Evolutionary conservation across 2,888 invertebrate genomes (phyloP), one percentile per base, ranked within the genome.

Genomic region (Watsonalla binaria): DNA sequence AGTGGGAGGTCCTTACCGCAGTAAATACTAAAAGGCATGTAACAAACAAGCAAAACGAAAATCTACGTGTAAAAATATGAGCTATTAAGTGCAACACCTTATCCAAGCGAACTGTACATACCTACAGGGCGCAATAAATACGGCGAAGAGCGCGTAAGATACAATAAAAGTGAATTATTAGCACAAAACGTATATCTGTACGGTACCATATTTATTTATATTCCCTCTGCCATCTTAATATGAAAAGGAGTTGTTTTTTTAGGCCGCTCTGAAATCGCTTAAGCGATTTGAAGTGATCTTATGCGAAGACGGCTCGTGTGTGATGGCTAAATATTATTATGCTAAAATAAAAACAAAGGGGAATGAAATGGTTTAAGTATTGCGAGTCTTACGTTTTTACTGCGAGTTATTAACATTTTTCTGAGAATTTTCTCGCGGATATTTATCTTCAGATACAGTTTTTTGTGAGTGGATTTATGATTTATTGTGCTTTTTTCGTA

Each of bases 121-220:
- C 76, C 74, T 75, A 76, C 78, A 87, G 87, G 14, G 86, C 84
- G 84, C 81, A 76, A 89, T 89, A 89, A 89, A 89, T 87, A 88
- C 75, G 76, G 82, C 78, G 82, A 85, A 87, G 84, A 86, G 86
- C 85, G 86, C 80, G 84, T 85, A 83, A 86, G 86, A 86, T 86
- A 89, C 83, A 87, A 89, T 89, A 89, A 89, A 90, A 88, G 84
- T 89, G 89, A 90, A 82, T 86, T 90, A 90, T 89, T 88, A 86
- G 76, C 78, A 76, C 78, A 78, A 82, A 86, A 83, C 86, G 84
- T 82, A 84, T 84, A 84, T 80, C 75, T 49, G 37, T 78, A 76
- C 76, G 77, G 74, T 80, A 76, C 73, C 72, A 72, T 82, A 80
- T 82, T 80, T 80, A 75, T 80, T 74, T 78, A 76, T 75, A 75